Evolutionary conservation across 2,113 vertebrate genomes (phyloP), one percentile per base, ranked within the genome.

Genomic region (Eublepharis macularius): DNA sequence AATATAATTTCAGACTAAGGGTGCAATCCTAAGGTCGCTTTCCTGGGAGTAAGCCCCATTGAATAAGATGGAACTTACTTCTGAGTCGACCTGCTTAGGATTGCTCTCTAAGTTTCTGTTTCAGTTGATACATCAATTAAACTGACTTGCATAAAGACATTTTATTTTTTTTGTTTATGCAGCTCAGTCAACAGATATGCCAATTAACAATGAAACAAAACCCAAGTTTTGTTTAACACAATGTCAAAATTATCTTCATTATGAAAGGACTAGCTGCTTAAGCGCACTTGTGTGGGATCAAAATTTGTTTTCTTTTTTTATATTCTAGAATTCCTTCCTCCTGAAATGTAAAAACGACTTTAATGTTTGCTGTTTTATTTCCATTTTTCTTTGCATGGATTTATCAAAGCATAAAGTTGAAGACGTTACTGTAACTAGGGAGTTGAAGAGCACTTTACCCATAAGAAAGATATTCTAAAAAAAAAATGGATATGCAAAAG

Each of bases 311-410:
- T 49, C 17, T 19, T 2, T 79, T 41, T 68, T 66, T 60, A 19
- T 66, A 47, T 80, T 81, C 63, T 68, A 39, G 51, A 32, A 36
- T 41, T 47, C 11, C 26, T 11, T 70, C 66, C 51, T 47, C 57
- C 39, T 60, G 32, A 29, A 4, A 6, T 19, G 36, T 19, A 57
- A 60, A 77, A 79, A 39, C 10, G 34, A 21, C 32, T 79, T 47
- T 80, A 47, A 85, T 29, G n/a, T 54, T 43, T 49, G 32, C 80
- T 70, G 51, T 39, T 79, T 85, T 85, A 34, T 36, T 85, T 80
- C 68, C n/a, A 80, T 79, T 45, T 72, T 73, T 32, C 32, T 60
- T 70, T 79, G 32, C 73, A 51, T 45, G 73, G 70, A 74, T 83
- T 83, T 34, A 63, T 73, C 51, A 72, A 85, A 85, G 24, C 34